Evolutionary conservation across 2,888 invertebrate species (phyloP).

Genomic region (Scrobipalpa atriplicella): DNA sequence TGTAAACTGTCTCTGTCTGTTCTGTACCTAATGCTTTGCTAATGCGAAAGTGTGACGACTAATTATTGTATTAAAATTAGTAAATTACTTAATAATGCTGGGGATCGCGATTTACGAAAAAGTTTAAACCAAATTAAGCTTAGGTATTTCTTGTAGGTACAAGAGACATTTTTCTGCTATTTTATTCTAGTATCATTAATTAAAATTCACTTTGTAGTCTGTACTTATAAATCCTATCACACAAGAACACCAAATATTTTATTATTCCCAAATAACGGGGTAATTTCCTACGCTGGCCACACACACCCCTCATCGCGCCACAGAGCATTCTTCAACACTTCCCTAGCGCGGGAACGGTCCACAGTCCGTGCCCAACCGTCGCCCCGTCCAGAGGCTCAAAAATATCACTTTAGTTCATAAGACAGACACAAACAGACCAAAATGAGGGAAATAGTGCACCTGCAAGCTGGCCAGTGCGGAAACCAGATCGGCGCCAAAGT

Average conservation of each 20-base stretch:
- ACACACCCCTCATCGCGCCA: conserved; percentile 61
- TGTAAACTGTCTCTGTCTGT: too few relatives aligned
- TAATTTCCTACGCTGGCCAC: conserved; percentile 43
- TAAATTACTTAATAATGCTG: too few relatives aligned
- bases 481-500: conserved; percentile 90
- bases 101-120: too few relatives aligned
- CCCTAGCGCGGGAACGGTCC: conserved; percentile 48
- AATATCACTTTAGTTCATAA: conserved; percentile 31
- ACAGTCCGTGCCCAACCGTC: conserved; percentile 29
- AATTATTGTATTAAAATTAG: too few relatives aligned
- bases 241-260: not conserved
- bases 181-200: too few relatives aligned
- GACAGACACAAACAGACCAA: conserved; percentile 52
- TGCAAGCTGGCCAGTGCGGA: conserved; percentile 93
- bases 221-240: too few relatives aligned
- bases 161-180: too few relatives aligned
- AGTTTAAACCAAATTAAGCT: too few relatives aligned
- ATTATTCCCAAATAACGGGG: conserved; percentile 44
- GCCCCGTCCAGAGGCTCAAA: conserved; percentile 20
- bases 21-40: too few relatives aligned
- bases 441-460: conserved; percentile 93
- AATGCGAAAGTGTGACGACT: too few relatives aligned
- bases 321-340: conserved; percentile 51
- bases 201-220: too few relatives aligned
- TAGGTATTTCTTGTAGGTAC: too few relatives aligned